These are phyloP conservation scores for Neuroterus valhalla DNA, from an alignment of 1,140 invertebrate species.

Conservation along the genomic window DNA sequence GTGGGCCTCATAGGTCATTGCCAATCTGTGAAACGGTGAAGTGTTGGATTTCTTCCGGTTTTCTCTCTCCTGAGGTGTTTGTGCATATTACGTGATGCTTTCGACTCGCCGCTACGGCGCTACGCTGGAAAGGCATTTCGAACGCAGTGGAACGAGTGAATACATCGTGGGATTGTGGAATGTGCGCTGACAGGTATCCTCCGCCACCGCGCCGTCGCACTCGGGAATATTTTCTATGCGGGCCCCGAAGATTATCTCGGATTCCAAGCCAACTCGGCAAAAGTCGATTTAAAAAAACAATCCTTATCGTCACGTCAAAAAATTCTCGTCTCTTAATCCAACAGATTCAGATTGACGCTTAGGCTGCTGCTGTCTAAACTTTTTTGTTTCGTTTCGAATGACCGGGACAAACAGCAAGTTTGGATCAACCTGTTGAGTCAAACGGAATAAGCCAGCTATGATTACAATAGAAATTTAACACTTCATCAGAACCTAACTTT, in stretches of 20 bases:
- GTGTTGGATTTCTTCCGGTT: background rate
- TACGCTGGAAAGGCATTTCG: conserved; percentile 35
- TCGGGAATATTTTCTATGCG: conserved; percentile 48
- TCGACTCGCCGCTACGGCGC: conserved; percentile 30
- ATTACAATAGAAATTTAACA: too few relatives aligned
- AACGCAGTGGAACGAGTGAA: conserved; percentile 40
- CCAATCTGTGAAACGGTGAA: conserved; percentile 16
- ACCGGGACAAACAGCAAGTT: background rate
- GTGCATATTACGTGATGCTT: conserved; percentile 12
- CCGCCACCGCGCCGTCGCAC: conserved; percentile 59
- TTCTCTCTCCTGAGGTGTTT: background rate
- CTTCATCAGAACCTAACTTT: too few relatives aligned
- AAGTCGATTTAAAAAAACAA: conserved; percentile 41
- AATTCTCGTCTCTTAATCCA: conserved; percentile 33
- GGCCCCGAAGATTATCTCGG: conserved; percentile 35
- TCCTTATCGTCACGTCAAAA: conserved; percentile 36
- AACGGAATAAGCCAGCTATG: background rate
- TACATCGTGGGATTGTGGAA: conserved; percentile 62
- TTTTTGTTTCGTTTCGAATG: conserved; percentile 14
- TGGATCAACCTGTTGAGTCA: background rate
- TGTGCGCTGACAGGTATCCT: conserved; percentile 66
- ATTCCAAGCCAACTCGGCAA: conserved; percentile 24
- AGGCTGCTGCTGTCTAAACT: background rate
- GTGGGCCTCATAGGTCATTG: background rate
- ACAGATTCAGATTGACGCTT: background rate